Evolutionary conservation across 92 coral and sea anemone genomes (phyloP), one percentile per base, ranked within the genome.

Genomic region (Paragorgia papillata): DNA sequence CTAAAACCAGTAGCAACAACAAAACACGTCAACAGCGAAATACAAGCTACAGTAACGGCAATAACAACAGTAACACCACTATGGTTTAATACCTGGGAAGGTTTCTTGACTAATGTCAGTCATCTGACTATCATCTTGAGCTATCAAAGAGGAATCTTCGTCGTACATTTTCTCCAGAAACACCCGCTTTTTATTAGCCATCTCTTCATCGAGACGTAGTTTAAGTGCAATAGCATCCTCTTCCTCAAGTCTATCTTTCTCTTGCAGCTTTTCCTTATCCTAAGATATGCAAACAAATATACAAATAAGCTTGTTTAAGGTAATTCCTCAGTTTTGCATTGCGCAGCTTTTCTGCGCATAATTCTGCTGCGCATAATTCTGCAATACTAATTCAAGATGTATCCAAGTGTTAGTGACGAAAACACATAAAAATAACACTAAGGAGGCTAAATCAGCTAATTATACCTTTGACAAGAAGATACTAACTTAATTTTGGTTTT

Each of bases 51-150:
- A 66, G 24, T 17, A 27, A 66, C 31, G 31, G 25, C 32, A 66
- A 66, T 25, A 19, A 66, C 26, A 39, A 18, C 25, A 18, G 2
- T 27, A 19, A 24, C 55, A n/a, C 14, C n/a, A 54, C 30, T 27
- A 18, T 20, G 0, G 24, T 5, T 6, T 40, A 9, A 26, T 90
- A 94, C 98, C 98, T 55, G 98, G 98, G 66, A 94, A 94, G 0
- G 97, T 91, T 69, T 89, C 89, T 10, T 89, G 84, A 27, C 79
- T 92, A 53, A 94, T 88, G 28, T 94, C 97, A n/a, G 90, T 91
- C 91, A 91, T 91, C 60, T 88, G 97, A 61, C 98, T 94, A 34
- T 94, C 98, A 84, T 94, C 98, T 32, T 76, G 88, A 22, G 15
- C 51, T 44, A 0, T 64, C 53, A 53, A 15, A 24, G 62, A 69